These are phyloP conservation scores for Stomorhina lunata DNA, from an alignment of 2,888 invertebrate genomes.

Conservation along the genomic window DNA sequence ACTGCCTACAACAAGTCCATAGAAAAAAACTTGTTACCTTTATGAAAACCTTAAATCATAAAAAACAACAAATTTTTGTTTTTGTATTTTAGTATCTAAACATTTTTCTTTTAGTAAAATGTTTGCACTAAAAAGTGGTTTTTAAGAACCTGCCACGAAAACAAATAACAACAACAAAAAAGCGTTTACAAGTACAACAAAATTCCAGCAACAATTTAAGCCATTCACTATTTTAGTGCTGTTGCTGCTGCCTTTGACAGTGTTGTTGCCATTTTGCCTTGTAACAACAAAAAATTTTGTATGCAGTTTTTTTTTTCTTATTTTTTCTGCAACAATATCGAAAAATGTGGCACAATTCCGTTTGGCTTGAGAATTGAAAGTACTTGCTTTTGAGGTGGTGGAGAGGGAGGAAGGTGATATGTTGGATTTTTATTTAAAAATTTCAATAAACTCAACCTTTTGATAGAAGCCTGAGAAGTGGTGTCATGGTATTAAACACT, in stretches of 20 bases:
- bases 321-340: slow-evolving; percentile 12
- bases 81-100: slow-evolving; percentile 9
- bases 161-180: neutral
- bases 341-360: slow-evolving; percentile 54
- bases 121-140: slow-evolving; percentile 22
- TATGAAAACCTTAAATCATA: slow-evolving; percentile 1
- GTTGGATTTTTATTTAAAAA: neutral
- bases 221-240: slow-evolving; percentile 10
- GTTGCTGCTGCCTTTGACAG: neutral
- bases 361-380: slow-evolving; percentile 23
- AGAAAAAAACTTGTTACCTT: slow-evolving; percentile 46
- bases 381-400: slow-evolving; percentile 1
- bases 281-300: neutral
- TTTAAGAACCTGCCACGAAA: slow-evolving; percentile 35
- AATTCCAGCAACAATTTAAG: slow-evolving; percentile 32
- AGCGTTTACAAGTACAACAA: neutral
- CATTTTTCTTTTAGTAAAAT: slow-evolving; percentile 28
- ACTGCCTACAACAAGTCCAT: neutral
- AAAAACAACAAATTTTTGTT: slow-evolving; percentile 6
- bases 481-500: slow-evolving; percentile 36
- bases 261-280: slow-evolving; percentile 1
- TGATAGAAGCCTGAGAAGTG: slow-evolving; percentile 14
- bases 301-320: neutral
- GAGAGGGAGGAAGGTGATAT: too few species aligned
- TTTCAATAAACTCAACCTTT: slow-evolving; percentile 11